Evolutionary conservation across 2,888 invertebrate genomes (phyloP), one percentile per base, ranked within the genome.

Genomic region (Eurytoma adleriae): DNA sequence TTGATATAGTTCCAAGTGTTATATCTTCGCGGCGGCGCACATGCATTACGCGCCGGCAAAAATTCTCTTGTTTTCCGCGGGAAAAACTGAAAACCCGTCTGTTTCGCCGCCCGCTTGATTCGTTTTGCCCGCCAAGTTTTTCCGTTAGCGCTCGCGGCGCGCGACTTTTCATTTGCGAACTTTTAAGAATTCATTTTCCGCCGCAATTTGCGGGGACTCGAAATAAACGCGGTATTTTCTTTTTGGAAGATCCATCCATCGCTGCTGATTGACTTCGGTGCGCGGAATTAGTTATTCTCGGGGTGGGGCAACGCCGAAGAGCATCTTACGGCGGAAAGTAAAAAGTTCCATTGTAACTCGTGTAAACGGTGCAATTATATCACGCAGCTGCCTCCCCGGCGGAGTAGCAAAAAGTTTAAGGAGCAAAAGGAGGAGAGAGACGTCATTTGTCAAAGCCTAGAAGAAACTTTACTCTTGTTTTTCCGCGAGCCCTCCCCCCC

Each of bases 391-490:
- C 67, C 52, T 52, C 40, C 20, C 30, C 7, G n/a, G 40, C 20
- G 14, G 40, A 68, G 40, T 62, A 70, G 70, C 66, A 80, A 80
- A 80, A 80, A 77, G 56, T 77, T 77, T 50, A 52, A 76, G 59
- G 68, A 61, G 13, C 73, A 62, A 73, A 48, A 40, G 52, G 64
- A 30, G 40, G 5, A 52, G 59, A 56, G 70, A 70, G 24, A 72
- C 68, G 62, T 71, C 78, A 69, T 81, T 81, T 81, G 81, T 79
- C 79, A 81, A 79, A 73, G 56, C 48, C 57, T 18, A 40, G 16
- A 71, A 62, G 76, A 78, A 75, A 64, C 62, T 81, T 81, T 40
- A 40, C 68, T 67, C 75, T 66, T 74, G 78, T 81, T 81, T 78
- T 81, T 81, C 78, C 64, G 70, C 18, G 79, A 50, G 74, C 69